Conservation (phyloP, 2,113 vertebrate species). For the Campylomormyrus tamandua region DNA sequence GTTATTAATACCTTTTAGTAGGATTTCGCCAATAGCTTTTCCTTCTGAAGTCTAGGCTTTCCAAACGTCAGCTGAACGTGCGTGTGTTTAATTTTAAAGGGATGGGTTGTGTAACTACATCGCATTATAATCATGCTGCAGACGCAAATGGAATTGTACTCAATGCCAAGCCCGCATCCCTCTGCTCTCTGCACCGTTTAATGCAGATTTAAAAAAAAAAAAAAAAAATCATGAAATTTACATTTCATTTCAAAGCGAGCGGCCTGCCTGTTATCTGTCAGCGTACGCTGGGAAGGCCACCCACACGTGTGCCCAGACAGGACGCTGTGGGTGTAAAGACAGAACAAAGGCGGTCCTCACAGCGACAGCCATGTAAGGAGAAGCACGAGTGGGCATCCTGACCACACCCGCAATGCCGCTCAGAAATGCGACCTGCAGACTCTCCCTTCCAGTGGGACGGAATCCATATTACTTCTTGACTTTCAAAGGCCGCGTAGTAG, state of each 20-base stretch:
- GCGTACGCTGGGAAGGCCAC: slow-evolving; percentile 51
- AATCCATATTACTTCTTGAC: slow-evolving; percentile 47
- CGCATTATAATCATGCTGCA: slow-evolving; percentile 57
- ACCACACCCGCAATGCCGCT: not conserved
- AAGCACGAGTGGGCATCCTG: not conserved
- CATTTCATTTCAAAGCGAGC: slow-evolving; percentile 70
- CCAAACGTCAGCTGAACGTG: slow-evolving; percentile 44
- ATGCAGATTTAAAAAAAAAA: slow-evolving; percentile 64
- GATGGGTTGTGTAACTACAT: slow-evolving; percentile 46
- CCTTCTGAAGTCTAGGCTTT: slow-evolving; percentile 35
- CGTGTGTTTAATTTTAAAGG: slow-evolving; percentile 55
- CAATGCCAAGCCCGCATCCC: slow-evolving; percentile 40
- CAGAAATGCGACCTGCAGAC: slow-evolving; percentile 40
- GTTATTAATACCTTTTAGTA: slow-evolving; percentile 51
- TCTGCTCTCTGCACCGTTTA: slow-evolving; percentile 52
- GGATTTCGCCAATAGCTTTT: slow-evolving; percentile 43
- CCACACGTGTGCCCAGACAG: not conserved
- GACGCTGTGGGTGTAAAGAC: not conserved
- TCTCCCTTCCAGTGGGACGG: slow-evolving; percentile 42
- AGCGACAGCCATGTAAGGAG: not conserved
- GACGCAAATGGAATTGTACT: not conserved
- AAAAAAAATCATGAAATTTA: slow-evolving; percentile 64
- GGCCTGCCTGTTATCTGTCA: slow-evolving; percentile 68
- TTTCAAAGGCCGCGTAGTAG: slow-evolving; percentile 52
- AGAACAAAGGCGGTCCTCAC: not conserved